phyloP scores from a whole-genome alignment of 2,888 invertebrate genomes.

The Pollenia labialis region DNA sequence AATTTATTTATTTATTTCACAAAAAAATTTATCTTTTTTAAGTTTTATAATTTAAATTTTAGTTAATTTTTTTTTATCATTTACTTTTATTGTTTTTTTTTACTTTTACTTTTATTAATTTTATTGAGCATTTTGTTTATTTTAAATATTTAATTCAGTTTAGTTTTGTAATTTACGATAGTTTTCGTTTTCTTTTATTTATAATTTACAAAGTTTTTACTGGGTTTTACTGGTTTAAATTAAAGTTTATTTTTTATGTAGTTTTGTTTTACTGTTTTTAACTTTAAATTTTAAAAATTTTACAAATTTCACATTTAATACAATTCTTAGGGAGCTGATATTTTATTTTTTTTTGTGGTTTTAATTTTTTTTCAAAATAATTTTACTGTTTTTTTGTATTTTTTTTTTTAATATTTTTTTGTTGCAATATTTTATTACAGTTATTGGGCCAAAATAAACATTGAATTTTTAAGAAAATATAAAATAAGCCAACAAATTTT shows the following conservation, averaged over 20 bases:
- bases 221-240: slow-evolving; percentile 26
- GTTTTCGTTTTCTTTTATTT: slow-evolving; percentile 17
- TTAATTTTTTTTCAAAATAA: slow-evolving; percentile 16
- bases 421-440: slow-evolving; percentile 16
- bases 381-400: slow-evolving; percentile 40
- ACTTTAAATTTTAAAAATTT: slow-evolving; percentile 54
- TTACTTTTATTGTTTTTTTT: slow-evolving; percentile 19
- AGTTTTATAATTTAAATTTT: slow-evolving; percentile 47
- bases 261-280: neutral
- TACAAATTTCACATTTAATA: slow-evolving; percentile 72
- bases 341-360: slow-evolving; percentile 7
- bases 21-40: slow-evolving; percentile 28
- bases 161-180: slow-evolving; percentile 31
- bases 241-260: slow-evolving; percentile 37
- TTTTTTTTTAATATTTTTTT: slow-evolving; percentile 10
- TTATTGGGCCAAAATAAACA: slow-evolving; percentile 17
- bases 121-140: slow-evolving; percentile 65
- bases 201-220: slow-evolving; percentile 63
- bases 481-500: neutral
- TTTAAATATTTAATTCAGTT: slow-evolving; percentile 27
- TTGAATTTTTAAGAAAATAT: neutral
- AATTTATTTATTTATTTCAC: slow-evolving; percentile 53
- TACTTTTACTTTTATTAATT: slow-evolving; percentile 45
- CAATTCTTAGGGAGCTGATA: slow-evolving; percentile 49
- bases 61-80: slow-evolving; percentile 45